These are phyloP conservation scores for Dromas ardeola DNA, from an alignment of 2,113 vertebrate genomes.

Conservation along the genomic window DNA sequence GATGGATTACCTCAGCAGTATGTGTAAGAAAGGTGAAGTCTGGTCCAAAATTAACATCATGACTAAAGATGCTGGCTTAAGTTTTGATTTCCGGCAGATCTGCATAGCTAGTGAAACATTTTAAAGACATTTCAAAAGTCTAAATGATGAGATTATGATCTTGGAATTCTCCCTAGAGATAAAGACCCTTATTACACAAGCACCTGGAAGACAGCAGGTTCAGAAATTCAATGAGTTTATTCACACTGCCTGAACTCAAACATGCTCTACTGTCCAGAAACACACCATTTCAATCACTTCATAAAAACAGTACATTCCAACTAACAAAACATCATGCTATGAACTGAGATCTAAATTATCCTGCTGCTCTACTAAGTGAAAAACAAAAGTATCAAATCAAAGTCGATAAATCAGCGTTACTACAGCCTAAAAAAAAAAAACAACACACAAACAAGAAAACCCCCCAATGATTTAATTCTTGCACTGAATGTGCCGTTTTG, in stretches of 20 bases:
- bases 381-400: not conserved
- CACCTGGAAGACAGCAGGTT: not conserved
- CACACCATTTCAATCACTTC: not conserved
- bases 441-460: not conserved
- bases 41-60: constrained; percentile 73
- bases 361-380: not conserved
- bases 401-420: not conserved
- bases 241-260: not conserved
- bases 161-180: not conserved
- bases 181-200: not conserved
- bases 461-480: not conserved
- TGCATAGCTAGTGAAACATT: not conserved
- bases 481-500: rapidly evolving
- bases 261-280: not conserved
- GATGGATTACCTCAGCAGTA: constrained; percentile 76
- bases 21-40: constrained; percentile 62
- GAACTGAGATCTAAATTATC: not conserved
- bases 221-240: not conserved
- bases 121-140: constrained; percentile 5
- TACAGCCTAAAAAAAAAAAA: not conserved
- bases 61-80: constrained; percentile 35
- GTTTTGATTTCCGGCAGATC: constrained; percentile 6
- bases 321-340: rapidly evolving
- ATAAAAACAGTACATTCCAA: rapidly evolving
- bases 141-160: not conserved